phyloP scores from a whole-genome alignment of 2,888 invertebrate species.

The Leucoma salicis region DNA sequence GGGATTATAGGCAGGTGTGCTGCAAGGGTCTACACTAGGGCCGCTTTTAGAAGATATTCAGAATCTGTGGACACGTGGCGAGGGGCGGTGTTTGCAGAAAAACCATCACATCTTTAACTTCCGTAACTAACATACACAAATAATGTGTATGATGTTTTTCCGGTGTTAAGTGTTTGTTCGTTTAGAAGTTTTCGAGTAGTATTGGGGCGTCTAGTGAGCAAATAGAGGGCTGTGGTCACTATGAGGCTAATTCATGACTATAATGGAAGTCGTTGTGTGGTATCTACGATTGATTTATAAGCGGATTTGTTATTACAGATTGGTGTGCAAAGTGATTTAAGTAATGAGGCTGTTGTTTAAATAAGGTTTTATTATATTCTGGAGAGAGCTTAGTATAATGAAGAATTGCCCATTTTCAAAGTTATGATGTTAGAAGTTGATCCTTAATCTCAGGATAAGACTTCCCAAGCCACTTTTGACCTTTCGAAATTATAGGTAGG shows the following conservation, averaged over 20 bases:
- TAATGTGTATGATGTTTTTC: constrained; percentile 78
- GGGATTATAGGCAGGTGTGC: constrained; percentile 69
- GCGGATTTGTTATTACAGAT: too few relatives aligned
- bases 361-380: too few relatives aligned
- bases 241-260: constrained; percentile 32
- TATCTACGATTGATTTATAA: too few relatives aligned
- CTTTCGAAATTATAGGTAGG: too few relatives aligned
- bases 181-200: constrained; percentile 63
- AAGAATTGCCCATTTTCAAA: too few relatives aligned
- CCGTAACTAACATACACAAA: constrained; percentile 75
- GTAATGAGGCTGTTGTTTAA: too few relatives aligned
- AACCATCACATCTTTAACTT: constrained; percentile 72
- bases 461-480: too few relatives aligned
- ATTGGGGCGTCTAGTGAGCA: constrained; percentile 53
- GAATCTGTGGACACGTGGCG: constrained; percentile 75
- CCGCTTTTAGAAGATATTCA: constrained; percentile 76
- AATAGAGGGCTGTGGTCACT: constrained; percentile 35
- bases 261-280: constrained; percentile 25
- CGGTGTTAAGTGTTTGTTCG: constrained; percentile 68
- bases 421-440: too few relatives aligned
- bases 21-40: constrained; percentile 63
- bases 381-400: too few relatives aligned
- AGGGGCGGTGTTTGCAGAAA: constrained; percentile 68
- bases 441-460: too few relatives aligned
- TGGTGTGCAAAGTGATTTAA: too few relatives aligned